Conservation (phyloP, 2,113 vertebrate genomes). For the Malurus cyaneus region DNA sequence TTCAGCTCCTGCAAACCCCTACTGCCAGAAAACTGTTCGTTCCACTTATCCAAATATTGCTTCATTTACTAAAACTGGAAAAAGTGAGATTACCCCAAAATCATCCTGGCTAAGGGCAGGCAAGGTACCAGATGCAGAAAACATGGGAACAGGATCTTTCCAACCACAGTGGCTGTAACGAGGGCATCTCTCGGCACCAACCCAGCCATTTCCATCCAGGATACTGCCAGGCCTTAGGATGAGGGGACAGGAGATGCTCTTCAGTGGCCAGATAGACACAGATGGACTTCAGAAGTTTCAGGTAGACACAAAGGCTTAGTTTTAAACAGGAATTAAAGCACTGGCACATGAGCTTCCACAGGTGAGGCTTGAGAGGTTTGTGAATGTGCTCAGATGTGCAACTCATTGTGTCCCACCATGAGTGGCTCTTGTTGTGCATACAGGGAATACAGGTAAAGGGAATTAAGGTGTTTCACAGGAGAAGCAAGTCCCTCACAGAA, state of each 20-base stretch:
- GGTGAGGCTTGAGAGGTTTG: neutral
- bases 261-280: neutral
- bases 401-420: neutral
- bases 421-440: neutral
- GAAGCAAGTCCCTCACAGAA: neutral
- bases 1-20: neutral
- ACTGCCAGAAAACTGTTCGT: neutral
- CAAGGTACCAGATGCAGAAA: neutral
- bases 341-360: accelerated
- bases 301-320: neutral
- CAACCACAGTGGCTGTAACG: neutral
- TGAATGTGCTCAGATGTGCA: neutral
- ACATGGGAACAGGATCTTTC: neutral
- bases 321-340: neutral
- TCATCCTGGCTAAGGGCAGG: neutral
- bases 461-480: neutral
- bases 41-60: neutral
- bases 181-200: neutral
- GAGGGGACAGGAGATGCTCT: neutral
- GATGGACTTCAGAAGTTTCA: no score
- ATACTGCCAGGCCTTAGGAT: neutral
- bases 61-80: neutral
- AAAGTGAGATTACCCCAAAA: neutral
- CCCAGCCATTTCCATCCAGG: neutral
- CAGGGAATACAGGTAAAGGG: neutral